These are phyloP conservation scores for Omphaloscelis lunosa DNA, from an alignment of 2,888 invertebrate genomes.

Conservation along the genomic window DNA sequence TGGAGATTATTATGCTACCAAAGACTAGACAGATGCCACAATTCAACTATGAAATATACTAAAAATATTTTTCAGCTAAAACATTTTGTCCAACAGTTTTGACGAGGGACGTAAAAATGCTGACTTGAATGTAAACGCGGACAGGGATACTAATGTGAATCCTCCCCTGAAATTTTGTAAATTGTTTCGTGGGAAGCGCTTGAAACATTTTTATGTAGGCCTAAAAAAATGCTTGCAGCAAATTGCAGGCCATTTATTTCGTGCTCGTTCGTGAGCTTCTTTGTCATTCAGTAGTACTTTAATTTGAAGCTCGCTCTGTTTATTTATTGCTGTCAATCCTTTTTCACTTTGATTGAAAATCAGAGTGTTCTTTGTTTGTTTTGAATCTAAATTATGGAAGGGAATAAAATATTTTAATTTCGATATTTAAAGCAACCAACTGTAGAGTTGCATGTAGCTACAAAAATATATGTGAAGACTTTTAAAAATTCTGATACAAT, in stretches of 20 bases:
- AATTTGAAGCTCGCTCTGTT: slow-evolving; percentile 3
- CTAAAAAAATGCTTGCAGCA: slow-evolving; percentile 42
- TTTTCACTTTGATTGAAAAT: slow-evolving; percentile 9
- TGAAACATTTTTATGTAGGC: slow-evolving; percentile 35
- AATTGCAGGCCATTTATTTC: slow-evolving; percentile 35
- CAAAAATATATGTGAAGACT: neutral
- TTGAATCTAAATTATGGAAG: neutral
- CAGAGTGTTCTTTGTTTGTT: neutral
- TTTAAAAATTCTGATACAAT: neutral
- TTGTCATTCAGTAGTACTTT: slow-evolving; percentile 15
- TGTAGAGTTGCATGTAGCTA: neutral
- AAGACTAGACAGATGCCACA: neutral
- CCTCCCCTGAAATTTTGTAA: slow-evolving; percentile 34
- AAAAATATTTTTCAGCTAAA: neutral
- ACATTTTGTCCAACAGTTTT: slow-evolving; percentile 22
- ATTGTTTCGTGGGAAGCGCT: slow-evolving; percentile 35
- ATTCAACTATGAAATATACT: neutral
- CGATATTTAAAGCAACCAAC: neutral
- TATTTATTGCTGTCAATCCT: neutral
- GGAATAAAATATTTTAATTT: neutral
- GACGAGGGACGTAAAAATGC: slow-evolving; percentile 19
- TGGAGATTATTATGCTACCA: neutral
- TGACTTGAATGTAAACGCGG: slow-evolving; percentile 25
- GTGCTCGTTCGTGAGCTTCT: slow-evolving; percentile 1
- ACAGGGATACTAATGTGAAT: slow-evolving; percentile 38